Conservation (phyloP, 2,797 vertebrate genomes). For the Cynodonichthys magdalenae region DNA sequence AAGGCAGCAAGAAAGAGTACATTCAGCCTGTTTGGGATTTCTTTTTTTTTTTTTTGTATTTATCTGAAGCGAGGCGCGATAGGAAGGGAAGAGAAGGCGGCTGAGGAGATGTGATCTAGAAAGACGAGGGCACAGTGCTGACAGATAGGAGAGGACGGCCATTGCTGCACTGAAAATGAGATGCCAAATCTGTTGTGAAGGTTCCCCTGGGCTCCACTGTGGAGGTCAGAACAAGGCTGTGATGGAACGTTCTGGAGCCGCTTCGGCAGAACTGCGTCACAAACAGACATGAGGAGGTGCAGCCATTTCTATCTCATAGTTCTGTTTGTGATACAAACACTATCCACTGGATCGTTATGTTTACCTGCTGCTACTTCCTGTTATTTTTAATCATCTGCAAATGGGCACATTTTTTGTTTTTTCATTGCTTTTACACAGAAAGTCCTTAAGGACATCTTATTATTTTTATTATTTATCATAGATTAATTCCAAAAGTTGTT, state of each 20-base stretch:
- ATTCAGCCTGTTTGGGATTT: slow-evolving; percentile 30
- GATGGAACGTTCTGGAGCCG: slow-evolving; percentile 60
- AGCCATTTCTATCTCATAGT: slow-evolving; percentile 26
- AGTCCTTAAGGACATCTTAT: slow-evolving; percentile 8
- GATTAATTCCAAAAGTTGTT: slow-evolving; percentile 5
- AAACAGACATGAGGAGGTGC: slow-evolving; percentile 17
- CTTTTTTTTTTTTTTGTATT: slow-evolving; percentile 20
- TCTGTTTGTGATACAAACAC: slow-evolving; percentile 1
- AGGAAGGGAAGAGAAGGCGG: slow-evolving; percentile 40
- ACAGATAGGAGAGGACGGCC: slow-evolving; percentile 82
- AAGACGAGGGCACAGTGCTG: slow-evolving; percentile 74
- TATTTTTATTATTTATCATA: slow-evolving; percentile 8
- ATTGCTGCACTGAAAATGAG: slow-evolving; percentile 72
- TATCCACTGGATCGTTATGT: neutral
- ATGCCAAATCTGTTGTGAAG: slow-evolving; percentile 84
- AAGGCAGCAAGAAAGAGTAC: slow-evolving; percentile 43
- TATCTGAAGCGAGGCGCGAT: slow-evolving; percentile 35
- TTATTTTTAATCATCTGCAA: slow-evolving; percentile 7
- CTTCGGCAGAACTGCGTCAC: slow-evolving; percentile 57
- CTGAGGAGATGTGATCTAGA: slow-evolving; percentile 74
- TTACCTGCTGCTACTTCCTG: neutral
- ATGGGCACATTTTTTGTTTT: neutral
- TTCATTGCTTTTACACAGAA: neutral
- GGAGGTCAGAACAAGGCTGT: slow-evolving; percentile 79
- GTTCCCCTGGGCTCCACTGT: slow-evolving; percentile 78